Base-by-base conservation (phyloP, 1,140 invertebrate genomes). In the Papilio aristodemus region DNA sequence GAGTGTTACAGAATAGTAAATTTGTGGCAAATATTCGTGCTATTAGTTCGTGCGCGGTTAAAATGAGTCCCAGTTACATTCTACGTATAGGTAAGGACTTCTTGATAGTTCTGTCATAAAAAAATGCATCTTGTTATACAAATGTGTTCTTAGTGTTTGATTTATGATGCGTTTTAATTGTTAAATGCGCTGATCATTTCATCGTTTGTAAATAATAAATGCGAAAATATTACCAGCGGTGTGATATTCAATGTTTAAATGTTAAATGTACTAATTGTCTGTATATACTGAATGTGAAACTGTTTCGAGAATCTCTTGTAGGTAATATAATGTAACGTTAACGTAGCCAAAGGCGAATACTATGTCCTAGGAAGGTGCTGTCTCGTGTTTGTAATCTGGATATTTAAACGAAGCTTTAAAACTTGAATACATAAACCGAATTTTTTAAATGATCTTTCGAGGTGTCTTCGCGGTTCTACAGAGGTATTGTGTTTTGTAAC, bases 351-450 rank as follows among this genome's bases (percentile, higher is more conserved):
- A 89, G 85, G 88, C 86, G 80, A 83, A 79, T 68, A 74, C 75
- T 83, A 83, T 77, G 81, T 87, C 74, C 83, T 79, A 78, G 79
- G 77, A 83, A 85, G 86, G 88, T 90, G 86, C 86, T 90, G 86
- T 87, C 73, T 76, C 71, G 73, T 70, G 81, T 80, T 80, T 86
- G 71, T 82, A 81, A 75, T 66, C 41, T 46, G 41, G 71, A 83
- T 76, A 75, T 77, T 81, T 78, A 76, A 76, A 43, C 17, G 73
- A 81, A 87, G 86, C 85, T 89, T 87, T 87, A 88, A 90, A 77
- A 69, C 77, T 74, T 72, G 77, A 83, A 68, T 71, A 76, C 72
- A 75, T 64, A 85, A 88, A 82, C 80, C 81, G 82, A 86, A 87
- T 86, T 86, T 84, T 69, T 63, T 70, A 67, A 46, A 43, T 50